Evolutionary conservation across 2,888 invertebrate genomes (phyloP).

Genomic region (Herminia tarsipennalis): DNA sequence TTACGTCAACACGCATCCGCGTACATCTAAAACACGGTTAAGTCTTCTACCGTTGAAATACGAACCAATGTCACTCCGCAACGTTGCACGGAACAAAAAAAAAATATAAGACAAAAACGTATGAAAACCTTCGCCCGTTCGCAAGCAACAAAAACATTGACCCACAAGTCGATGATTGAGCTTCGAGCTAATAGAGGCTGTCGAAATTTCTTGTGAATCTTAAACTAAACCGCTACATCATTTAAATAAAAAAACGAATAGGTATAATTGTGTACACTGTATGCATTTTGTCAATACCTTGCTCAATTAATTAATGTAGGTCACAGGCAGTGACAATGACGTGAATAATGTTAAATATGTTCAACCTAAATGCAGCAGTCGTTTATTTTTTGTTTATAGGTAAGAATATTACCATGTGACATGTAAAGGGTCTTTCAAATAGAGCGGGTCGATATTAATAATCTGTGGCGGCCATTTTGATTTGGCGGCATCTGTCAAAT

Average conservation of each 20-base stretch:
- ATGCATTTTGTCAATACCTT: slow-evolving; percentile 15
- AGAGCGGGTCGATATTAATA: no score
- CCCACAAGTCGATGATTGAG: slow-evolving; percentile 56
- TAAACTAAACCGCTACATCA: slow-evolving; percentile 14
- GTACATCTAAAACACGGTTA: slow-evolving; percentile 46
- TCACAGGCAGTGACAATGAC: slow-evolving; percentile 31
- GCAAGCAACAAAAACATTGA: slow-evolving; percentile 57
- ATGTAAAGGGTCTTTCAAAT: no score
- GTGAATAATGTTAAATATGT: slow-evolving; percentile 23
- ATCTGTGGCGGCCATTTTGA: no score
- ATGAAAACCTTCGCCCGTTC: slow-evolving; percentile 59
- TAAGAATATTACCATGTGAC: slow-evolving; percentile 1
- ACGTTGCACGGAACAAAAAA: slow-evolving; percentile 28
- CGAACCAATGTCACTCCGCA: slow-evolving; percentile 44
- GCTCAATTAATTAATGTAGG: slow-evolving; percentile 33
- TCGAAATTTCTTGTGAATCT: slow-evolving; percentile 31
- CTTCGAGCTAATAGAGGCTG: slow-evolving; percentile 19
- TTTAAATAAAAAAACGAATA: slow-evolving; percentile 11
- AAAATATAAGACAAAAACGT: slow-evolving; percentile 43
- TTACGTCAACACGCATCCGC: slow-evolving; percentile 64
- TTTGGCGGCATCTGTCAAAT: no score
- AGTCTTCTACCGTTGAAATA: slow-evolving; percentile 33
- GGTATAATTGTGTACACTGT: slow-evolving; percentile 5
- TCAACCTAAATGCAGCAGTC: slow-evolving; percentile 16
- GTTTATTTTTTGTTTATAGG: slow-evolving; percentile 8